Percentiles rank a stretch among this genome's conserved stretches.
phyloP scores from a whole-genome alignment of 2,797 vertebrate genomes.

The Takifugu ocellatus region DNA sequence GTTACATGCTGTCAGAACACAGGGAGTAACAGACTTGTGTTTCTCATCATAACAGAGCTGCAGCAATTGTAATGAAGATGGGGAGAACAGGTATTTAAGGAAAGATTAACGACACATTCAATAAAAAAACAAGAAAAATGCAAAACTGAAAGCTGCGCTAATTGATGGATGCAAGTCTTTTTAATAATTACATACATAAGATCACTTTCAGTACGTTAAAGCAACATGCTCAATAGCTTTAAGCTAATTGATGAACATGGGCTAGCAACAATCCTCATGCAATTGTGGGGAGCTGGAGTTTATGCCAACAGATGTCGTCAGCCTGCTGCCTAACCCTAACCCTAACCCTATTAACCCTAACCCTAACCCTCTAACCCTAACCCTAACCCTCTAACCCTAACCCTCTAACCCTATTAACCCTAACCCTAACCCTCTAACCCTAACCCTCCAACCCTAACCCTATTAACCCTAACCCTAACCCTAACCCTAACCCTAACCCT shows the following conservation, averaged over 20 bases:
- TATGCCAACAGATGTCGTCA: neutral
- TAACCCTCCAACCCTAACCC: too few relatives aligned
- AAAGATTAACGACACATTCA: too few relatives aligned
- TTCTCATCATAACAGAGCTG: neutral
- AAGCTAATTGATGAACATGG: neutral
- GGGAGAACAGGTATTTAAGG: constrained; percentile 31
- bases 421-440: too few relatives aligned
- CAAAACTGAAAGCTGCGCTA: too few relatives aligned
- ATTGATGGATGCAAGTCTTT: neutral
- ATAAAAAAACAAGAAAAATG: too few relatives aligned
- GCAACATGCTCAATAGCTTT: neutral
- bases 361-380: too few relatives aligned
- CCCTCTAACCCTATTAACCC: too few relatives aligned
- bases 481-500: too few relatives aligned
- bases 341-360: too few relatives aligned
- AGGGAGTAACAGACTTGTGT: constrained; percentile 3
- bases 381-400: too few relatives aligned
- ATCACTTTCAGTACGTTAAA: neutral
- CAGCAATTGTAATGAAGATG: constrained; percentile 27
- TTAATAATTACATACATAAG: neutral
- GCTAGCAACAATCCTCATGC: neutral
- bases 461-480: too few relatives aligned
- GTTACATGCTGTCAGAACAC: neutral
- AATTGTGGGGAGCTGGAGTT: too few relatives aligned
- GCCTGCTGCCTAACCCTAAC: neutral